A percentile compares a stretch with the other conserved stretches of the same genome.
phyloP scores from a whole-genome alignment of 2,113 vertebrate genomes.

The Cygnus atratus region DNA sequence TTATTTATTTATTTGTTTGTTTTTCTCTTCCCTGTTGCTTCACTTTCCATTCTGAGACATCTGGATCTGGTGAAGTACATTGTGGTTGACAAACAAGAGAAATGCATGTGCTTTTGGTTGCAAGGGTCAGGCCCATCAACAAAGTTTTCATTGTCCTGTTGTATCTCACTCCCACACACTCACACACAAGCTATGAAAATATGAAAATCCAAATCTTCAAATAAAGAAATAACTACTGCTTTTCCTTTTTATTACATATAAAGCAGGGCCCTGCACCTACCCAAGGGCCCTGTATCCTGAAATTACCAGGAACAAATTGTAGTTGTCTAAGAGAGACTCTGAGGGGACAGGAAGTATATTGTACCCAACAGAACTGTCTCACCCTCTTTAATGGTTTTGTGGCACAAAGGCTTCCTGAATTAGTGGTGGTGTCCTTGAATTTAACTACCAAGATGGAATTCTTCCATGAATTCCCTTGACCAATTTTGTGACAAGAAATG shows the following conservation, averaged over 20 bases:
- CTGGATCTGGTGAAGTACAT: not conserved
- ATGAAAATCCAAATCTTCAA: not conserved
- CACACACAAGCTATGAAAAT: too few species aligned
- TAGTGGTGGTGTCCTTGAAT: not conserved
- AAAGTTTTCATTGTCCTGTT: not conserved
- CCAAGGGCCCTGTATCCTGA: not conserved
- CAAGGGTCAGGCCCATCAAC: not conserved
- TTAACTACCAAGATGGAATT: not conserved
- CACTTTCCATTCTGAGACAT: not conserved
- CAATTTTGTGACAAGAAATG: not conserved
- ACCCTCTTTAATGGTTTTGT: not conserved
- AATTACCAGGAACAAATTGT: not conserved
- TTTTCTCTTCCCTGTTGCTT: not conserved
- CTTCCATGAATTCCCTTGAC: not conserved
- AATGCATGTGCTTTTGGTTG: not conserved
- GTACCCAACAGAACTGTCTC: not conserved
- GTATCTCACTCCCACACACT: not conserved
- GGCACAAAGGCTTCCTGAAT: not conserved
- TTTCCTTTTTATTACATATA: not conserved
- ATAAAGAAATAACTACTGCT: not conserved
- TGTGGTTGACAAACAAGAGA: not conserved
- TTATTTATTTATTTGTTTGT: not conserved
- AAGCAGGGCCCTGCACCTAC: not conserved
- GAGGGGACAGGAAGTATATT: not conserved
- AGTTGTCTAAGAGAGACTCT: not conserved